These are phyloP conservation scores for Sinocyclocheilus anophthalmus DNA, from an alignment of 2,113 vertebrate species.

Conservation along the genomic window DNA sequence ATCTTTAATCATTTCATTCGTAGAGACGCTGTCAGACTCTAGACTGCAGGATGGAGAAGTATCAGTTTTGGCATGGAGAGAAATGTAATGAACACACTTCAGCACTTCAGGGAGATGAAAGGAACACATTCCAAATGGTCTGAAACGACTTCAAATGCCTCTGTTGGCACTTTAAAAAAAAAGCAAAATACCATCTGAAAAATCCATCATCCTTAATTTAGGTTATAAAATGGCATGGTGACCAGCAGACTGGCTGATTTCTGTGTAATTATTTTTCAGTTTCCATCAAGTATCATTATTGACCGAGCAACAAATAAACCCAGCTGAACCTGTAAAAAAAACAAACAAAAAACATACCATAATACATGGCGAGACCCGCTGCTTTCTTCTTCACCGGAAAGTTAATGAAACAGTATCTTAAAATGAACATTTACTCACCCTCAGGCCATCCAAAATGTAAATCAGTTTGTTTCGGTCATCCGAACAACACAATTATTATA, in stretches of 20 bases:
- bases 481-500: no score
- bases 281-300: not conserved
- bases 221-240: not conserved
- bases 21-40: constrained; percentile 25
- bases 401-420: not conserved
- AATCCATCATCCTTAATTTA: not conserved
- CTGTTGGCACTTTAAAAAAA: not conserved
- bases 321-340: not conserved
- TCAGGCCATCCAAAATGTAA: no score
- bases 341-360: not conserved
- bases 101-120: not conserved
- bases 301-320: constrained; percentile 14
- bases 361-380: not conserved
- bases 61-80: constrained; percentile 5
- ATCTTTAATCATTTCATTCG: constrained; percentile 44
- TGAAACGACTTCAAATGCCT: constrained; percentile 5
- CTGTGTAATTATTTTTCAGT: not conserved
- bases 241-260: not conserved
- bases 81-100: constrained; percentile 15
- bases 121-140: not conserved
- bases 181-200: not conserved
- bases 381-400: not conserved
- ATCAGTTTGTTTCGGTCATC: no score
- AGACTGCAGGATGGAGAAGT: constrained; percentile 16
- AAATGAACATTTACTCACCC: no score